Evolutionary conservation across 2,113 vertebrate species (phyloP), one percentile per base, ranked within the genome.

Genomic region (Hippocampus comes): DNA sequence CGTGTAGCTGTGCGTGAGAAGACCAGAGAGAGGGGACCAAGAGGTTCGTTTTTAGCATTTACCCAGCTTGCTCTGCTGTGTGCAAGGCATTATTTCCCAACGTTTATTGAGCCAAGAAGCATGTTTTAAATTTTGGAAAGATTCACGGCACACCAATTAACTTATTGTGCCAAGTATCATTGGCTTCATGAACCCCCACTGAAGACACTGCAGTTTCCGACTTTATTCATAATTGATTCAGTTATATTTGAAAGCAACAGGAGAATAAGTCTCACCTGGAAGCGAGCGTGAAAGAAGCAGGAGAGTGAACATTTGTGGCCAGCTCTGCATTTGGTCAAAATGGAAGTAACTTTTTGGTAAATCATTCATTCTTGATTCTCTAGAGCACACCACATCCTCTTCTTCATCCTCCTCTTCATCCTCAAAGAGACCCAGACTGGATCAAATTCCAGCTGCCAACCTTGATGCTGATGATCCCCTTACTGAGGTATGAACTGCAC

Each of bases 391-490:
- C 70, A 96, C 95, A 27, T 96, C 96, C 4, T 93, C 67, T 46
- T 68, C 92, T 0, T 92, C 92, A 2, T 89, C 87, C 0, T 87
- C 91, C 0, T 97, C 96, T 1, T 98, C 96, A 0, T 94, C 98
- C 42, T 98, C 97, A 27, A 99, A 99, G 90, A 95, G 98, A 61
- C 97, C 96, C 75, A 93, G 96, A 3, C 88, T 99, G 72, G 97
- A 99, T 88, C 97, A 99, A 89, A 99, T 99, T 84, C 96, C 96
- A 73, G 97, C 97, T 2, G 97, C 96, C 75, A 99, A 99, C 87
- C 93, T 99, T 42, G 97, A 99, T 84, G 97, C 97, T 4, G 97
- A 99, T 18, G 97, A 99, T 72, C 97, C 97, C 4, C 92, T 98
- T 41, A 98, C 97, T 69, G 97, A 98, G 71, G 97, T 98, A 90